Evolutionary conservation across 2,888 invertebrate species (phyloP), one percentile per base, ranked within the genome.

Genomic region (Drosophila merina): DNA sequence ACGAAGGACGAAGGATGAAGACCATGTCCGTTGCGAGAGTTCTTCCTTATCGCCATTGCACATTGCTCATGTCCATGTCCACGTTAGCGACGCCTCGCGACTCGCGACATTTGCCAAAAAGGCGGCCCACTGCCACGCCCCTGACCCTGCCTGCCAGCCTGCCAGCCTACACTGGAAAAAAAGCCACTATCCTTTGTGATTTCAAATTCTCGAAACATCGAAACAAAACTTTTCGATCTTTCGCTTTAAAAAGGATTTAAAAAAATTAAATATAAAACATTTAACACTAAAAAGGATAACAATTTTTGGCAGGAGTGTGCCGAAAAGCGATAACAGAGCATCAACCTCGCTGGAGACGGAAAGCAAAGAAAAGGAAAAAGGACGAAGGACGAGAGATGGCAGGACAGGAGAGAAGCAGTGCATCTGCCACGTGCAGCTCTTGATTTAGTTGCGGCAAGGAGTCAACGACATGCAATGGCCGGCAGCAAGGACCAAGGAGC

Each of bases 341-440:
- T 64, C 63, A 64, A 52, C 63, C 63, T 52, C 67, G 25, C 66
- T n/a, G 36, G 44, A 45, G 48, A 48, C 62, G 31, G 40, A 49
- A 25, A 49, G 62, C 62, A 62, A 62, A 48, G 48, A 33, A 26
- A 30, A 57, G 30, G 36, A 12, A 25, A 25, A 44, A 25, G 44
- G 9, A 44, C 25, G 44, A 44, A 44, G 25, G n/a, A n/a, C 4
- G 38, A 42, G 26, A 14, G 55, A 55, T 31, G 31, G 44, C 9
- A 31, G 25, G 25, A 33, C 12, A 25, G 44, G 26, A 45, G 55
- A 48, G 26, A 20, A 36, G 25, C 25, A 52, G 72, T 70, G 81
- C 81, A 80, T 73, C 78, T 81, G 81, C 81, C 81, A 86, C 87
- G 81, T 81, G 87, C 81, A 81, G 87, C 64, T 44, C 75, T 80